Base-by-base conservation (phyloP, 2,888 invertebrate genomes). In the Listrodromus nycthemerus region DNA sequence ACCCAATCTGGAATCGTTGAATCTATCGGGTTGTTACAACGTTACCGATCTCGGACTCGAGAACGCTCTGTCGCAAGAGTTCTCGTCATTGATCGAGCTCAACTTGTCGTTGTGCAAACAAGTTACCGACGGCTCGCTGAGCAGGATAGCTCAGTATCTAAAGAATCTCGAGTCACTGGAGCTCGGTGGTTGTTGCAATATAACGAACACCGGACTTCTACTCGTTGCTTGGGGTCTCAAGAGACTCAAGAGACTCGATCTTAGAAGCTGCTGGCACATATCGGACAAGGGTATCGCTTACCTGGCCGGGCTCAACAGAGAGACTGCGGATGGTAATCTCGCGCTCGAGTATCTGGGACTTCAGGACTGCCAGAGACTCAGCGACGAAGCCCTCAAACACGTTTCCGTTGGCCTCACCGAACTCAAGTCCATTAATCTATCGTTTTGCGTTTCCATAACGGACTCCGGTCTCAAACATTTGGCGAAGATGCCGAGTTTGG, bases 391-490 rank as follows among this genome's bases (percentile, higher is more conserved):
- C 8, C 94, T 99, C 86, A 96, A 96, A 90, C 97, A 98, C 93
- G 96, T 98, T 83, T 96, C 98, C 86, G 95, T 96, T 85, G 98
- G 98, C 87, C 95, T 99, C 90, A 86, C 88, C 13, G 95, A 96
- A 88, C 95, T 99, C 75, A 97, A 97, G 93, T 96, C 96, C 86
- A 96, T 99, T 90, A 99, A 99, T 94, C 95, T 99, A 58, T 98
- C 98, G 89, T 99, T 99, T 94, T 99, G 98, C 94, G 97, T 98
- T 13, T 97, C 97, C 88, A 97, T 99, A 85, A 98, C 98, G n/a
- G 98, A 99, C 93, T 96, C 97, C 78, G 98, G 98, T 0, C 94
- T 99, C 85, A 97, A 97, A 93, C 97, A 98, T 92, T 94, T 99
- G 86, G 97, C 98, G 0, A 96, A 96, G 91, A 97, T 98, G 96